Conservation (phyloP, 1,140 invertebrate species). For the Drosophila parvula region DNA sequence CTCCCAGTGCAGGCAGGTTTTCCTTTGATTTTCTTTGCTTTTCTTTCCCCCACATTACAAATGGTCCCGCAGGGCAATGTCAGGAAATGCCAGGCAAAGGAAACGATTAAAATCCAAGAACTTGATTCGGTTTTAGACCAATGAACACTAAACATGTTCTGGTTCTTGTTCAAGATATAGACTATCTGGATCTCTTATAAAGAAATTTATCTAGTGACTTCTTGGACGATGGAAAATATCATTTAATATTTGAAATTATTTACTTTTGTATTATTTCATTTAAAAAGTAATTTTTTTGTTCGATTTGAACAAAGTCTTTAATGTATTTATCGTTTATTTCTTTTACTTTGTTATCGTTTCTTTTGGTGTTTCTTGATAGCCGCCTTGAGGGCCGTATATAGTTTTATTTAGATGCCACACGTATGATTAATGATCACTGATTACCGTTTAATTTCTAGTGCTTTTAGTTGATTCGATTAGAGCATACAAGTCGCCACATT, state of each 20-base stretch:
- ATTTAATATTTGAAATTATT: too few species aligned
- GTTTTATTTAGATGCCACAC: slow-evolving; percentile 39
- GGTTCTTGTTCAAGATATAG: too few species aligned
- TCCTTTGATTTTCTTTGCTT: slow-evolving; percentile 52
- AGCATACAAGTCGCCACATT: slow-evolving; percentile 16
- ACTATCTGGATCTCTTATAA: too few species aligned
- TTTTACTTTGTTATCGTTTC: slow-evolving; percentile 15
- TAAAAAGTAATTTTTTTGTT: too few species aligned
- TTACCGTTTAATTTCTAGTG: slow-evolving; percentile 53
- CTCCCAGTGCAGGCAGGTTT: slow-evolving; percentile 72
- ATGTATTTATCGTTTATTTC: background rate
- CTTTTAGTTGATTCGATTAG: slow-evolving; percentile 58
- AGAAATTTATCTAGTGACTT: too few species aligned
- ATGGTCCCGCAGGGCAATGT: background rate
- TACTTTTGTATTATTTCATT: too few species aligned
- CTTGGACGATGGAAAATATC: too few species aligned
- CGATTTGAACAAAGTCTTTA: background rate
- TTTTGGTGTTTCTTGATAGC: slow-evolving; percentile 4
- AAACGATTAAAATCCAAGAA: background rate
- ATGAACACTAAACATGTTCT: too few species aligned
- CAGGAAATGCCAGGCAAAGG: slow-evolving; percentile 17
- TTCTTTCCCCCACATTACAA: slow-evolving; percentile 23
- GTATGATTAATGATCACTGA: slow-evolving; percentile 37
- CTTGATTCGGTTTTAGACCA: background rate
- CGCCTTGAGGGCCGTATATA: slow-evolving; percentile 1